Base-by-base conservation (phyloP, 37 sponge, comb jelly and placozoan genomes). In the Chondrosia reniformis region DNA sequence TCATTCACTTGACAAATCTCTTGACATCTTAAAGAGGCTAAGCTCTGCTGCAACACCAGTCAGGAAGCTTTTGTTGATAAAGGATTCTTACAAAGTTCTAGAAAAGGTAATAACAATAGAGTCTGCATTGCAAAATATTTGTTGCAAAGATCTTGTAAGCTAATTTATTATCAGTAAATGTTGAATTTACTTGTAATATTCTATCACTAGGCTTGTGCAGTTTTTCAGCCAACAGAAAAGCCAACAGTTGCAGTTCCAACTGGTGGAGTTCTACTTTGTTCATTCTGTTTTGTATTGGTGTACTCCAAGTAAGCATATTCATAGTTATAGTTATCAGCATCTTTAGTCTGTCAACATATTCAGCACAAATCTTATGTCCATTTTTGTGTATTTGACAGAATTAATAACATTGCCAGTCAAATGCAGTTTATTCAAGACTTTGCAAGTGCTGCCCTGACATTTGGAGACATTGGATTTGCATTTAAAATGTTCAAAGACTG, bases 21-120 rank as follows among this genome's bases (percentile, higher is more conserved):
- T 12, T 46, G 63, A 76, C 40, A 86, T 55, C 75, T 81, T 86
- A 32, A 40, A 62, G 6, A 62, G 40, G 39, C 67, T 80, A 12
- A 41, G n/a, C 12, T 12, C 46, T 37, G 21, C 9, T 49, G 1
- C 12, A 28, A 81, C 73, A 32, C 19, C 38, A 25, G 59, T 9
- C 19, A 25, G 8, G 8, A 44, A 38, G 45, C 46, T 52, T 22
- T 28, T 56, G 5, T 52, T 79, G 62, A 37, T 62, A 6, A 54
- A 56, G 74, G 33, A 79, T 81, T 31, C 25, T 2, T 30, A 74
- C 76, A 28, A 49, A 32, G 32, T 62, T 32, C 40, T 78, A 7
- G 56, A 80, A 41, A 1, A 67, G 56, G 69, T 39, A 32, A 46
- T 74, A 63, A 24, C n/a, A n/a, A n/a, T n/a, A n/a, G n/a, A n/a